These are phyloP conservation scores for Natator depressus DNA, from an alignment of 2,113 vertebrate genomes.

Conservation along the genomic window DNA sequence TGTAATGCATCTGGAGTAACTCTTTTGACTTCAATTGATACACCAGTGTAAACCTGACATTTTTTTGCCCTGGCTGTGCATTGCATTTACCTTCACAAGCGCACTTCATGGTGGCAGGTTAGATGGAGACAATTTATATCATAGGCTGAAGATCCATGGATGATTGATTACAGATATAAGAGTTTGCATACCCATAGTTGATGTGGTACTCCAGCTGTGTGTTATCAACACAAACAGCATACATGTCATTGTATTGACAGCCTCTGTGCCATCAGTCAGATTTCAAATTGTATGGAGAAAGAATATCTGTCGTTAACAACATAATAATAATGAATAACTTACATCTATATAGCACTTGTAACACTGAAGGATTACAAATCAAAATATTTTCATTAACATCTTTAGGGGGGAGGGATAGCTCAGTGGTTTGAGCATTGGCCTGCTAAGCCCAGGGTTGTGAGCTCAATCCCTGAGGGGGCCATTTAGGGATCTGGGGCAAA, in stretches of 20 bases:
- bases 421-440: no score
- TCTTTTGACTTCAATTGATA: background rate
- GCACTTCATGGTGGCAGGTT: conserved; percentile 46
- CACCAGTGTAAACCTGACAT: background rate
- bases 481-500: no score
- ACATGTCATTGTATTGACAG: background rate
- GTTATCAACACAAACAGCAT: background rate
- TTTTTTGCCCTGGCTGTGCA: background rate
- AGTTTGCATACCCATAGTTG: background rate
- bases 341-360: background rate
- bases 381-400: background rate
- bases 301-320: background rate
- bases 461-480: no score
- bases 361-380: background rate
- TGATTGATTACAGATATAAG: conserved; percentile 17
- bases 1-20: background rate
- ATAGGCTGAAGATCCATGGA: conserved; percentile 21
- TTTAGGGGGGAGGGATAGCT: no score
- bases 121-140: background rate
- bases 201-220: background rate
- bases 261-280: background rate
- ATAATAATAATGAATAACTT: background rate
- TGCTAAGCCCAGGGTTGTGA: no score
- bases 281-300: background rate
- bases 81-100: conserved; percentile 37